Evolutionary conservation across 2,888 invertebrate genomes (phyloP).

Genomic region (Tholera decimalis): DNA sequence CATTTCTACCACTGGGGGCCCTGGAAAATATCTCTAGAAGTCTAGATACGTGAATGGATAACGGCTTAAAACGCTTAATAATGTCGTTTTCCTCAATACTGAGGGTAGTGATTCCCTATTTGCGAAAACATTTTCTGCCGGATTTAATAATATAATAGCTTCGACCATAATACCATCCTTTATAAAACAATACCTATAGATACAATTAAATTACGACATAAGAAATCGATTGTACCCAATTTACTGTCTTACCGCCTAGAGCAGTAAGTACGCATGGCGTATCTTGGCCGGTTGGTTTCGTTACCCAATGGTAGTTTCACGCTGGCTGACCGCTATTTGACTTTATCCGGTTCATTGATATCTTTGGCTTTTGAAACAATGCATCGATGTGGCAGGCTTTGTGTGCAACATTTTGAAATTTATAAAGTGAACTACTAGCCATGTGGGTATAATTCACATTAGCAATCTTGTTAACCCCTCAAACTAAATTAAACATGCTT

Average conservation of each 20-base stretch:
- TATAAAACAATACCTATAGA: slow-evolving; percentile 37
- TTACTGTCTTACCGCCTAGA: slow-evolving; percentile 27
- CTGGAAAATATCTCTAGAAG: no score
- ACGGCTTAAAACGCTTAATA: no score
- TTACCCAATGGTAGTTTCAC: slow-evolving; percentile 79
- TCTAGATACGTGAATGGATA: no score
- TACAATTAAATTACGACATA: slow-evolving; percentile 55
- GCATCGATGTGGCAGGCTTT: slow-evolving; percentile 39
- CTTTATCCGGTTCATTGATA: slow-evolving; percentile 72
- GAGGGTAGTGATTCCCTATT: no score
- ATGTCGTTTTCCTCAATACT: no score
- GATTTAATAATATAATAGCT: neutral
- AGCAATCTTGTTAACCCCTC: no score
- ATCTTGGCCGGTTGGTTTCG: slow-evolving; percentile 60
- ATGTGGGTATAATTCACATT: no score
- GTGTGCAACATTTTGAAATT: slow-evolving; percentile 33
- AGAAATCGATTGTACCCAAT: slow-evolving; percentile 65
- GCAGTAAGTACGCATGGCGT: slow-evolving; percentile 67
- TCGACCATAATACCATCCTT: slow-evolving; percentile 18
- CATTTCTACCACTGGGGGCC: no score
- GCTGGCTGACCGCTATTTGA: slow-evolving; percentile 71
- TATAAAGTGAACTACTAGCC: no score
- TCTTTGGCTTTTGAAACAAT: slow-evolving; percentile 62
- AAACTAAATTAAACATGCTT: no score
- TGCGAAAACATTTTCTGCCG: no score